These are phyloP conservation scores for Boloria selene DNA, from an alignment of 2,888 invertebrate species.

Conservation along the genomic window DNA sequence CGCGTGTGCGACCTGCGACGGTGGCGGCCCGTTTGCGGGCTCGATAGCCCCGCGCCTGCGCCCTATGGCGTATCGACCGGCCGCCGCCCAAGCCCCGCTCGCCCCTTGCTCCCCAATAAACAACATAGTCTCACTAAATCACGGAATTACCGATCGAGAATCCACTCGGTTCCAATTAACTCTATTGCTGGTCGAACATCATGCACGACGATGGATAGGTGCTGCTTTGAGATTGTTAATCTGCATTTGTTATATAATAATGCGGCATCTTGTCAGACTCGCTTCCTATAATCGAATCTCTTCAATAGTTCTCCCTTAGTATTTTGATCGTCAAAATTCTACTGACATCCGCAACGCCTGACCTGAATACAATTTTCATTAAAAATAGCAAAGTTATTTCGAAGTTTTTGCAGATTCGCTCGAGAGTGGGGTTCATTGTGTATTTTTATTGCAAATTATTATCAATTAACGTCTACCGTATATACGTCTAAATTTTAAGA, in stretches of 20 bases:
- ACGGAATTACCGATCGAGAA: slow-evolving; percentile 55
- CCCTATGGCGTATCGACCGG: slow-evolving; percentile 64
- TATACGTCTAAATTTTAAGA: too few species aligned
- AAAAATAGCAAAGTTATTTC: slow-evolving; percentile 43
- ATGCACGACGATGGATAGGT: slow-evolving; percentile 1
- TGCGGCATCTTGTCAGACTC: slow-evolving; percentile 51
- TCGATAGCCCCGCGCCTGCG: slow-evolving; percentile 70
- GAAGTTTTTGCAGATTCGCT: slow-evolving; percentile 33
- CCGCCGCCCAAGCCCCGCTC: slow-evolving; percentile 37
- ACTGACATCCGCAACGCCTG: slow-evolving; percentile 49
- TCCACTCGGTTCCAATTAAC: slow-evolving; percentile 47
- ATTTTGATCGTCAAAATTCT: slow-evolving; percentile 45
- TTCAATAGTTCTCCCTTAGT: slow-evolving; percentile 38
- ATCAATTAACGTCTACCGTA: not conserved
- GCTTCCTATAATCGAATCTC: slow-evolving; percentile 46
- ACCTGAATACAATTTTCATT: slow-evolving; percentile 64
- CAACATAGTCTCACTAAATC: slow-evolving; percentile 49
- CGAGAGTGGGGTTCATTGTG: slow-evolving; percentile 19
- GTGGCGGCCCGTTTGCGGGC: slow-evolving; percentile 70
- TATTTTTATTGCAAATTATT: slow-evolving; percentile 17
- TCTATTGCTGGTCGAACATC: slow-evolving; percentile 30
- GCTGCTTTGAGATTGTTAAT: slow-evolving; percentile 32
- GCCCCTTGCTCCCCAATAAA: slow-evolving; percentile 43
- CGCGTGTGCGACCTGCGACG: slow-evolving; percentile 73
- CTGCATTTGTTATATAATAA: slow-evolving; percentile 66